Base-by-base conservation (phyloP, 2,888 invertebrate species). In the Xestia ashworthii region DNA sequence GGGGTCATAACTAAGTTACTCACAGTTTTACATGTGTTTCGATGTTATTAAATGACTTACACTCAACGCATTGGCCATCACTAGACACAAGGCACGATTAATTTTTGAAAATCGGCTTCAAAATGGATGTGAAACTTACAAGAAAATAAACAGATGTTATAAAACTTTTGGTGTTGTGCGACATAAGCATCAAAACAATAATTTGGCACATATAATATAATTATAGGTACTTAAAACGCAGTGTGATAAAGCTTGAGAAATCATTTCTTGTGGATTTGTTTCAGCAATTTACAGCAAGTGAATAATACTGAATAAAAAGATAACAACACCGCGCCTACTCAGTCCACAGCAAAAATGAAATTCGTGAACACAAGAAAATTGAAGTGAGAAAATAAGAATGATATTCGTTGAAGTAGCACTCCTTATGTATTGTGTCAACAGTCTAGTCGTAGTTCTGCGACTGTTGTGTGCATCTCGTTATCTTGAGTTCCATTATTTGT, bases 381-480 rank as follows among this genome's bases (percentile, higher is more conserved):
- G 22, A 68, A 82, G 62, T 80, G 70, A 62, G 71, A 75, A 82
- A 82, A 79, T 67, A 74, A 77, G 69, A 85, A 82, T 74, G 53
- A 50, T 79, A 74, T 81, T 82, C 73, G 79, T 74, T 76, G 74
- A 84, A 87, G 83, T 77, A 74, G 78, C 74, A 76, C 76, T 84
- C 78, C 81, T 72, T 86, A 85, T 78, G 85, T 85, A 84, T 89
- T 88, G 87, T 89, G 86, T 85, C 91, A 91, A 91, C 87, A 89
- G 79, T 84, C 71, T 70, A 85, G 69, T 76, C 85, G 72, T 81
- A 85, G 84, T 89, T 89, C 88, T 87, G 87, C 84, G 87, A 89
- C 87, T 90, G 90, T 89, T 92, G 93, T 93, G 89, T 94, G 93
- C 94, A 93, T 90, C 92, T 95, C 93, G 93, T 95, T 95, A 95